A percentile compares a stretch with the other conserved stretches of the same genome.
These are phyloP conservation scores for Hestina assimilis DNA, from an alignment of 1,140 invertebrate genomes.

Conservation along the genomic window DNA sequence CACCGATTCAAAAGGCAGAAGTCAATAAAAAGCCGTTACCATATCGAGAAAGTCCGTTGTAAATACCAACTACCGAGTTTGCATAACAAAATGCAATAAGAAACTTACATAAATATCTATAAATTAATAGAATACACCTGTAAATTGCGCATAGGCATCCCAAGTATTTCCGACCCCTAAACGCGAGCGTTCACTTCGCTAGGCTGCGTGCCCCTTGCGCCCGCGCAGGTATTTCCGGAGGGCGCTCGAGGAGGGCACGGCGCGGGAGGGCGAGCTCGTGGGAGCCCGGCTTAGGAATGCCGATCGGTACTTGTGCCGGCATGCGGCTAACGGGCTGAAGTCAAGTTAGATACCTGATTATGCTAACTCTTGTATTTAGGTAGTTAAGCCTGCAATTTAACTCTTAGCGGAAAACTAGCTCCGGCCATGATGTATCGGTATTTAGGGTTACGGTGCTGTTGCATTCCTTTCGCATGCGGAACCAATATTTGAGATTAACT, in stretches of 20 bases:
- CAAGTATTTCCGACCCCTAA: conserved; percentile 38
- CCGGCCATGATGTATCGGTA: neutral
- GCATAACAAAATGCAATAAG: neutral
- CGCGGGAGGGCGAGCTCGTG: conserved; percentile 32
- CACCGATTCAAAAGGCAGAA: too few relatives aligned
- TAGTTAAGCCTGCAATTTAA: neutral
- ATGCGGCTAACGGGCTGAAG: conserved; percentile 31
- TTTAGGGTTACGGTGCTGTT: neutral
- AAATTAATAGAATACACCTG: conserved; percentile 14
- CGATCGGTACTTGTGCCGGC: conserved; percentile 41
- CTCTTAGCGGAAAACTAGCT: neutral
- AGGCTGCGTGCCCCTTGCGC: conserved; percentile 48
- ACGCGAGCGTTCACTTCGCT: conserved; percentile 46
- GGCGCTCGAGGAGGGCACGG: conserved; percentile 11
- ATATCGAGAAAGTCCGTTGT: neutral
- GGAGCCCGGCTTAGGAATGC: conserved; percentile 52
- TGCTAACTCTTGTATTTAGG: conserved; percentile 22
- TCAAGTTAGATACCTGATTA: conserved; percentile 26
- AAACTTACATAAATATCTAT: neutral
- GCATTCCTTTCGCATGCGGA: neutral
- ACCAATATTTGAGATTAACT: too few relatives aligned
- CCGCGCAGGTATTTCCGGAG: conserved; percentile 52
- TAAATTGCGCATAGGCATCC: conserved; percentile 20
- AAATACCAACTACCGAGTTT: neutral
- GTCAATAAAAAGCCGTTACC: too few relatives aligned